Evolutionary conservation across 1,140 invertebrate genomes (phyloP), one percentile per base, ranked within the genome.

Genomic region (Muscidifurax raptorellus): DNA sequence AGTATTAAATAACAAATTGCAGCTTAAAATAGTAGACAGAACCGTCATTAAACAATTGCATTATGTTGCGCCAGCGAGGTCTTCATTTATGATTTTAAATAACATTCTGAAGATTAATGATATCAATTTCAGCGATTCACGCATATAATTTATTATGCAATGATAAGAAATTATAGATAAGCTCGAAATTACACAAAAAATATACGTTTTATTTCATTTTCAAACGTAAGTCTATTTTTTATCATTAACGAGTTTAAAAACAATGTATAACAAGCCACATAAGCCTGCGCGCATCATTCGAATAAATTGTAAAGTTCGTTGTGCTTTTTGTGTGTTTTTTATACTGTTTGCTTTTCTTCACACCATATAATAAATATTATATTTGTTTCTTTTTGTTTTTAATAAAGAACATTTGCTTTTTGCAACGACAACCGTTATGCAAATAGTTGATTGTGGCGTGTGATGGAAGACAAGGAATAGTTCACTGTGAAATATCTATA

Each of bases 381-480:
- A 59, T 59, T 7, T 28, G 25, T n/a, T 7, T n/a, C 6, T 47
- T 5, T 13, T 47, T n/a, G 6, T 18, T n/a, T 22, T 22, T 7
- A 59, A 22, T n/a, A 18, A 59, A 22, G n/a, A 59, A 59, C 9
- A 59, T 82, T 67, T 74, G 72, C 3, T 76, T 59, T 25, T 75
- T 10, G 75, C 64, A 52, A 76, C 72, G 81, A 36, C 75, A 83
- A 69, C 44, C 5, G 10, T 7, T 66, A 22, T 69, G 47, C 25
- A 83, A 77, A 75, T 47, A 47, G 30, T 77, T 67, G n/a, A 12
- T 77, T 67, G 40, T 74, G 67, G 25, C 83, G 80, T 80, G 22
- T 22, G 77, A 84, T 80, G 83, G 83, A 84, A 84, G 83, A 84
- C 83, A 52, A 74, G 67, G 47, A 78, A 69, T 83, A 59, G 6